Evolutionary conservation across 2,797 vertebrate species (phyloP).

Genomic region (Pristis pectinata): DNA sequence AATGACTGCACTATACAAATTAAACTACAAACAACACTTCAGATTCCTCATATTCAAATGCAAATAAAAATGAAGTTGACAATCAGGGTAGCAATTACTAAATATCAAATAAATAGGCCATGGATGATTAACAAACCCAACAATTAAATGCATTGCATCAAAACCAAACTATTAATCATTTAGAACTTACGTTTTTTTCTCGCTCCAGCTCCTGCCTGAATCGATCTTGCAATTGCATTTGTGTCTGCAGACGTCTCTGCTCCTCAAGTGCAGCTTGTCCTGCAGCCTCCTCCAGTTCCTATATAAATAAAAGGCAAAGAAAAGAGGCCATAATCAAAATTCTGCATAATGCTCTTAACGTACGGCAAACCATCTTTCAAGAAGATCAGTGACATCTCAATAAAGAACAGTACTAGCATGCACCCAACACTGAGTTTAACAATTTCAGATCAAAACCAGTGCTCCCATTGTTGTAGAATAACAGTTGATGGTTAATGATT

Average conservation of each 20-base stretch:
- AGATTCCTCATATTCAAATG: background rate
- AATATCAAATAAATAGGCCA: background rate
- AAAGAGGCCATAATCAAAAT: background rate
- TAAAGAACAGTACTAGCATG: background rate
- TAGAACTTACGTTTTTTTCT: conserved; percentile 73
- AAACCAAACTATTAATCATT: background rate
- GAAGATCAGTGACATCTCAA: background rate
- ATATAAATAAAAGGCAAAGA: conserved; percentile 38
- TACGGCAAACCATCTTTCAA: background rate
- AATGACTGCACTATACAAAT: background rate
- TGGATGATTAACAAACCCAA: background rate
- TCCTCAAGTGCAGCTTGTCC: conserved; percentile 79
- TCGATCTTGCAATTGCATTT: conserved; percentile 80
- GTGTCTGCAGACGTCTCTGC: conserved; percentile 76
- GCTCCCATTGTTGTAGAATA: background rate
- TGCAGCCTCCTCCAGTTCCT: conserved; percentile 88
- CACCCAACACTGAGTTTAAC: background rate
- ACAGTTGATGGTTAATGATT: background rate
- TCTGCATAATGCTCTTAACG: background rate
- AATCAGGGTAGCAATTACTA: background rate
- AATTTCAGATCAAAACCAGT: background rate
- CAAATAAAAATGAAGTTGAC: background rate
- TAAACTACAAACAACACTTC: background rate
- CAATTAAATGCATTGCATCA: too few relatives aligned
- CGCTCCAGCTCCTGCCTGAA: conserved; percentile 83